A percentile compares a stretch with the other conserved stretches of the same genome.
Evolutionary conservation across 2,113 vertebrate species (phyloP).

Genomic region (Pseudorectes ferrugineus): DNA sequence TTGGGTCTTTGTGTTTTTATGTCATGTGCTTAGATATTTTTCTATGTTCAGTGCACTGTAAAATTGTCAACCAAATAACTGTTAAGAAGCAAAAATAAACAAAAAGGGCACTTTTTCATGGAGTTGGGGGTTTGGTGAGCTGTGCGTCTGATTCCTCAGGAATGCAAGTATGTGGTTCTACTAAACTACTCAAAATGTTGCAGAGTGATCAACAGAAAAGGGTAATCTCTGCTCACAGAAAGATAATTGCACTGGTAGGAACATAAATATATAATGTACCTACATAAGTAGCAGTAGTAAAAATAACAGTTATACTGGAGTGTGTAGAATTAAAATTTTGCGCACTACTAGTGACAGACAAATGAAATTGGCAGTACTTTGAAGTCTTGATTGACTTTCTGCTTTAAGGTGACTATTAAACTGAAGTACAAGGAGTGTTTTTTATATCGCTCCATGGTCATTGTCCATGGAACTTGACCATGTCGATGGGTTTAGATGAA

Average conservation of each 20-base stretch:
- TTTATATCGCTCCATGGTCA: not conserved
- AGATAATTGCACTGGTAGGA: no score
- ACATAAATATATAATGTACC: not conserved
- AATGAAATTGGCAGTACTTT: not conserved
- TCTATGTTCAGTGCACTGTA: not conserved
- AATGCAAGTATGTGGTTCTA: not conserved
- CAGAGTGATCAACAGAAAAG: not conserved
- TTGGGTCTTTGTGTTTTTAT: not conserved
- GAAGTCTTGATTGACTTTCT: not conserved
- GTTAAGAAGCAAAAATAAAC: not conserved
- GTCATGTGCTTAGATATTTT: not conserved
- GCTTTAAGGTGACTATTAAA: not conserved
- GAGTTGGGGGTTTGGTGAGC: not conserved
- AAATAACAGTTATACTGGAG: not conserved
- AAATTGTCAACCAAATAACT: not conserved
- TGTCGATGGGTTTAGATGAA: accelerated
- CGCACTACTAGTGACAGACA: not conserved
- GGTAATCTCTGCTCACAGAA: not conserved
- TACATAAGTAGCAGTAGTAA: not conserved
- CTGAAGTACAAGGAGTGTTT: not conserved
- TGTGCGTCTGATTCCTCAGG: not conserved
- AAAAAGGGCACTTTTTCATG: not conserved
- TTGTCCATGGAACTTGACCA: not conserved
- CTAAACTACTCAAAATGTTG: not conserved
- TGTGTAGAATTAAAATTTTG: not conserved